A percentile compares a stretch with the other conserved stretches of the same genome.
Conservation (phyloP, 2,113 vertebrate species). For the Micronycteris hirsuta region DNA sequence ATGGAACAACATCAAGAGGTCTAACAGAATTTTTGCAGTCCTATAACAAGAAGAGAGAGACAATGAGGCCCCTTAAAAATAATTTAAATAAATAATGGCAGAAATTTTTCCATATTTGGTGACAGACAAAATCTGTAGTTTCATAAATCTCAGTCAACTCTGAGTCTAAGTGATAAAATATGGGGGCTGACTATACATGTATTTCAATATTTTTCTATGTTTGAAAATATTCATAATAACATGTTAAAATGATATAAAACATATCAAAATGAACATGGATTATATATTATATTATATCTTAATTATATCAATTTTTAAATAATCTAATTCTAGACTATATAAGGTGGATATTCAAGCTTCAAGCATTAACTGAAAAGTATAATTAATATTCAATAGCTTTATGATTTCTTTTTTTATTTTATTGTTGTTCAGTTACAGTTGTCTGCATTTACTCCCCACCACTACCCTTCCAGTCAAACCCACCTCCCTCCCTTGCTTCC, state of each 20-base stretch:
- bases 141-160: background rate
- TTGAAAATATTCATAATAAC: background rate
- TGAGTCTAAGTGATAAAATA: background rate
- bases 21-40: background rate
- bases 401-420: no score
- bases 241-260: background rate
- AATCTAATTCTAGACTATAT: background rate
- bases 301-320: background rate
- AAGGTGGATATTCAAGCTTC: background rate
- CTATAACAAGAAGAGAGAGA: background rate
- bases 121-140: background rate
- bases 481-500: no score
- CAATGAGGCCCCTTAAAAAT: background rate
- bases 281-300: background rate
- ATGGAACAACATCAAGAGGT: background rate
- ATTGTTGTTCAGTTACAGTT: no score
- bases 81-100: background rate
- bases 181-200: no score
- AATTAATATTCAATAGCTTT: background rate
- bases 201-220: background rate
- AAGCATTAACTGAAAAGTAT: background rate
- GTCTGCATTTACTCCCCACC: no score
- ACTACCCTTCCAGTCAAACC: no score
- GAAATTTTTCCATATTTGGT: background rate
- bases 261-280: background rate